A percentile compares a stretch with the other conserved stretches of the same genome.
Evolutionary conservation across 2,113 vertebrate genomes (phyloP).

Genomic region (Ammodytes dubius): DNA sequence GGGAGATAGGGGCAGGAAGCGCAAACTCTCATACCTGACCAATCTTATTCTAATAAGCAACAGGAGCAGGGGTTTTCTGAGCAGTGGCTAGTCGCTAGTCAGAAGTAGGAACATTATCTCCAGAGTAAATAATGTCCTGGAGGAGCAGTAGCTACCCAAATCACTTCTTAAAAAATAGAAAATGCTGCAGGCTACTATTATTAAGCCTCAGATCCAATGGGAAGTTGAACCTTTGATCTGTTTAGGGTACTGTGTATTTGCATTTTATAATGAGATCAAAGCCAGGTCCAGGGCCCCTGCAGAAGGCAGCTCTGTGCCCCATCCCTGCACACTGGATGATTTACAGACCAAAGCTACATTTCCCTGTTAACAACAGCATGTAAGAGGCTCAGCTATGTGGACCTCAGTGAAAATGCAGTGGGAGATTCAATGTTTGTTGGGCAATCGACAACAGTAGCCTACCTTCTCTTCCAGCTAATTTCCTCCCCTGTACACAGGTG

Average conservation of each 20-base stretch:
- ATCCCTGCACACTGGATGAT: constrained; percentile 68
- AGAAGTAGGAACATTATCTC: constrained; percentile 83
- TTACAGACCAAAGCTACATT: constrained; percentile 68
- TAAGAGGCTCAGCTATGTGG: constrained; percentile 42
- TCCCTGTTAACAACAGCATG: constrained; percentile 69
- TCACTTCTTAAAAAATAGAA: constrained; percentile 81
- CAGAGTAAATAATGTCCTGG: constrained; percentile 85
- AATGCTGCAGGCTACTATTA: constrained; percentile 82
- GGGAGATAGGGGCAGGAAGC: constrained; percentile 72
- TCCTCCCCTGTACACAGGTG: constrained; percentile 68
- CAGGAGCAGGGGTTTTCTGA: constrained; percentile 77
- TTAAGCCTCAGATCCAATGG: constrained; percentile 82
- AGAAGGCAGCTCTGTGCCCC: constrained; percentile 71
- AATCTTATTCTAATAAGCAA: constrained; percentile 83
- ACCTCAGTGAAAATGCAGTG: constrained; percentile 58
- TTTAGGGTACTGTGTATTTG: constrained; percentile 85
- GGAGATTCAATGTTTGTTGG: constrained; percentile 58
- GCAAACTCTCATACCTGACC: constrained; percentile 76
- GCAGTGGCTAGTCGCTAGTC: constrained; percentile 75
- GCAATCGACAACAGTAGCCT: constrained; percentile 60
- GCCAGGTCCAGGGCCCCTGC: constrained; percentile 76
- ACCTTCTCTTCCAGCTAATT: constrained; percentile 65
- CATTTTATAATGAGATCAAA: constrained; percentile 88
- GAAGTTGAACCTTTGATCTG: constrained; percentile 87
- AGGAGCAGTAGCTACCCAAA: constrained; percentile 81